Conservation (phyloP, 2,113 vertebrate genomes). For the Odontophorus gujanensis region DNA sequence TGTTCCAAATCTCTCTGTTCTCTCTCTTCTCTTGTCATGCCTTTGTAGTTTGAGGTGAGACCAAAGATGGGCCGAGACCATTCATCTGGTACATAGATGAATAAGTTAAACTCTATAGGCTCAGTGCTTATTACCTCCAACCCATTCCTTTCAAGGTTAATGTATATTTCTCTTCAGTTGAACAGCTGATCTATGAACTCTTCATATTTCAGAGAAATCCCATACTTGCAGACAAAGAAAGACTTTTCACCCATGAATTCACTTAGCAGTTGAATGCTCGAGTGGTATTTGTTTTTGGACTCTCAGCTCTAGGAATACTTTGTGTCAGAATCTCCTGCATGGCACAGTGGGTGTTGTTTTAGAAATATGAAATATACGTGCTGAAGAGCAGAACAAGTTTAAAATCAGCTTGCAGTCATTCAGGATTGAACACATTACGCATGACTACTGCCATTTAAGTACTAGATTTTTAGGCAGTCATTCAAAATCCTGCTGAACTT, state of each 20-base stretch:
- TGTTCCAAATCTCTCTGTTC: constrained; percentile 97
- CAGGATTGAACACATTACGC: background rate
- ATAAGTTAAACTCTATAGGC: background rate
- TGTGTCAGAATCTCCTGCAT: background rate
- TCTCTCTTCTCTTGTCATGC: constrained; percentile 97
- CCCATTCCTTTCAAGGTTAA: background rate
- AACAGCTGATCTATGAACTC: background rate
- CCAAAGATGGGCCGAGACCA: constrained; percentile 99
- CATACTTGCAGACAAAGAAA: background rate
- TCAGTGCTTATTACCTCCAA: background rate
- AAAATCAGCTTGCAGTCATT: background rate
- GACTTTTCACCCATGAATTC: background rate
- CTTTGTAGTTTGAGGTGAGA: constrained; percentile 96
- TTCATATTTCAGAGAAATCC: background rate
- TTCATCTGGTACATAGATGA: constrained; percentile 82
- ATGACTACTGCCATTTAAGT: background rate
- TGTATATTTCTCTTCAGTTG: background rate
- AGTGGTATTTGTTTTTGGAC: background rate
- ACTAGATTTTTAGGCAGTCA: background rate
- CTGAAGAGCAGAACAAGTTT: background rate
- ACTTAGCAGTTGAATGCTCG: background rate
- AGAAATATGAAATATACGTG: background rate
- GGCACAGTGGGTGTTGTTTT: background rate
- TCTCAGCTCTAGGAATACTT: background rate
- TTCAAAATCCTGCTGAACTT: background rate